Evolutionary conservation across 2,113 vertebrate genomes (phyloP).

Genomic region (Aegotheles bennettii): DNA sequence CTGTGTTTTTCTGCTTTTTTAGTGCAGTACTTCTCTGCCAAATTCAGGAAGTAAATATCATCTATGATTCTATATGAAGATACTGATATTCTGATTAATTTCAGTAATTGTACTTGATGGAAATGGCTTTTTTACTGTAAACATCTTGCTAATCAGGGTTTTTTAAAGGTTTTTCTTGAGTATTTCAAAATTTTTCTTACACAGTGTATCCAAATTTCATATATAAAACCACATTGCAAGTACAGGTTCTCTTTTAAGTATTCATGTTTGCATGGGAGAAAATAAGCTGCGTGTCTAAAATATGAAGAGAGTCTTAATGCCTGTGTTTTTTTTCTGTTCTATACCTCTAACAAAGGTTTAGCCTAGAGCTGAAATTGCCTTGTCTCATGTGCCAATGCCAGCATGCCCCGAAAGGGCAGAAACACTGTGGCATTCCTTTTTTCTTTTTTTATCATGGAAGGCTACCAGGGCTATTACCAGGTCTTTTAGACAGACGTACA

Average conservation of each 20-base stretch:
- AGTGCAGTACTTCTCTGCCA: not conserved
- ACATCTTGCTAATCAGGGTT: not conserved
- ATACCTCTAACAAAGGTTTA: not conserved
- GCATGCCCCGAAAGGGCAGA: not conserved
- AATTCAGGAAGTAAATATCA: not conserved
- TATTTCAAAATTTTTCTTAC: not conserved
- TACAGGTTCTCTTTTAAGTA: not conserved
- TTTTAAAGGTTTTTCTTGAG: not conserved
- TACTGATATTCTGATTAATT: not conserved
- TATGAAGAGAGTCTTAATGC: not conserved
- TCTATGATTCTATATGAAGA: not conserved
- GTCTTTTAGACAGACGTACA: not conserved
- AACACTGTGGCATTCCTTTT: not conserved
- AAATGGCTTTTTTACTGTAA: not conserved
- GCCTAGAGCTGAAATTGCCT: not conserved
- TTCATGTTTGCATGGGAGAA: not conserved
- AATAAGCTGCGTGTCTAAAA: not conserved
- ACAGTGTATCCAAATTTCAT: not conserved
- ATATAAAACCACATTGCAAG: not conserved
- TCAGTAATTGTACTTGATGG: not conserved
- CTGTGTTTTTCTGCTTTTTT: not conserved
- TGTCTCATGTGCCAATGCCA: not conserved
- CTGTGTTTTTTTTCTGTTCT: not conserved
- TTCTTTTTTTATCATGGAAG: not conserved
- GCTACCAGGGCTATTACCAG: not conserved